Evolutionary conservation across 2,113 vertebrate genomes (phyloP).

Genomic region (Triplophysa tibetana): DNA sequence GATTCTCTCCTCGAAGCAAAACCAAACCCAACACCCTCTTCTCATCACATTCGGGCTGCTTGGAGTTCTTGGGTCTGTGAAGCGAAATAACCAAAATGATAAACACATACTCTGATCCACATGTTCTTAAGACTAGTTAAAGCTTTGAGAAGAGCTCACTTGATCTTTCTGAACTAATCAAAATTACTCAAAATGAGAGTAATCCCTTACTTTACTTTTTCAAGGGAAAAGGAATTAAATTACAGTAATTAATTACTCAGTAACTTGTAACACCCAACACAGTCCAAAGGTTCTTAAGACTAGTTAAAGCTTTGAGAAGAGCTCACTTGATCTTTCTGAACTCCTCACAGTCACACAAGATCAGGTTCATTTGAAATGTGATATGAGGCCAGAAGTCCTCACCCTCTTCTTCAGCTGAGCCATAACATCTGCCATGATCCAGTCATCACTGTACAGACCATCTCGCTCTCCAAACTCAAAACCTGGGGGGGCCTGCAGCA

Average conservation of each 20-base stretch:
- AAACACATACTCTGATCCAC: too few relatives aligned
- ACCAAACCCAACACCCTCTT: too few relatives aligned
- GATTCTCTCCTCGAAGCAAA: too few relatives aligned
- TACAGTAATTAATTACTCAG: too few relatives aligned
- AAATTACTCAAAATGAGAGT: too few relatives aligned
- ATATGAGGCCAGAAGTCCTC: conserved; percentile 37
- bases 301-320: not conserved
- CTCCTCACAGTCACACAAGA: conserved; percentile 97
- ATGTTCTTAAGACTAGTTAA: too few relatives aligned
- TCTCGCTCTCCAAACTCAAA: conserved; percentile 88
- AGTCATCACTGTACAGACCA: conserved; percentile 72
- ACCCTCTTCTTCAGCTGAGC: conserved; percentile 88
- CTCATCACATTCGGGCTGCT: too few relatives aligned
- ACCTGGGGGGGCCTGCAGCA: conserved; percentile 69
- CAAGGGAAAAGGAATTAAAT: too few relatives aligned
- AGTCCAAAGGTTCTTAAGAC: conserved; percentile 74
- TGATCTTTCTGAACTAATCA: conserved; percentile 83
- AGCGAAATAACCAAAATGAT: too few relatives aligned
- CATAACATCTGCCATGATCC: conserved; percentile 83
- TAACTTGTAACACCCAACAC: too few relatives aligned
- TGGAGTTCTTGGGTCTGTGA: too few relatives aligned
- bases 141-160: conserved; percentile 72
- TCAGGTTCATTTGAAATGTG: conserved; percentile 90
- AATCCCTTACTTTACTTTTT: too few relatives aligned
- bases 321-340: conserved; percentile 98